These are phyloP conservation scores for Oxystoma pomonae DNA, from an alignment of 2,888 invertebrate genomes.

Conservation along the genomic window DNA sequence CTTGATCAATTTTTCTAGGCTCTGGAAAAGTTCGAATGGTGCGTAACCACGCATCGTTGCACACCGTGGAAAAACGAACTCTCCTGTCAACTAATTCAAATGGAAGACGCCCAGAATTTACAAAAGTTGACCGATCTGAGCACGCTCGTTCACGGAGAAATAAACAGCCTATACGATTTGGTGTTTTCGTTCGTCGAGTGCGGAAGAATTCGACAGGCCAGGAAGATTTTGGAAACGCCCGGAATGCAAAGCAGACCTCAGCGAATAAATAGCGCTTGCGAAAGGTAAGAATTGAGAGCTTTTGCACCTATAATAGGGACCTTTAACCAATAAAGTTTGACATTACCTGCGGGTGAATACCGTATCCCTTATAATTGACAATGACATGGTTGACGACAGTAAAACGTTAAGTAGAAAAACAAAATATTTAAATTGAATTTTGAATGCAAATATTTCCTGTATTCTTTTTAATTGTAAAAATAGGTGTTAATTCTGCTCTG, in stretches of 20 bases:
- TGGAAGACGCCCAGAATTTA: constrained; percentile 73
- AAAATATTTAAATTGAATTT: too few species aligned
- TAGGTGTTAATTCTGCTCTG: too few species aligned
- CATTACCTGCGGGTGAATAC: too few species aligned
- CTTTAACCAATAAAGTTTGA: too few species aligned
- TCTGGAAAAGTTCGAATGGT: constrained; percentile 65
- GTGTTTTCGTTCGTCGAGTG: constrained; percentile 81
- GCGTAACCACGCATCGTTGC: constrained; percentile 58
- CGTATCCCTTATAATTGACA: too few species aligned
- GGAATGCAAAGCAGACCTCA: constrained; percentile 67
- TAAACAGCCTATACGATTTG: constrained; percentile 78
- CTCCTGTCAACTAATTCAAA: constrained; percentile 64
- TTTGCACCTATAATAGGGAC: too few species aligned
- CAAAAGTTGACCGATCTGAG: constrained; percentile 80
- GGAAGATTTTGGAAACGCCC: constrained; percentile 75
- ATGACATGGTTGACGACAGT: too few species aligned
- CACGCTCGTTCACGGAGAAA: constrained; percentile 68
- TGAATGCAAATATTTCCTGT: too few species aligned
- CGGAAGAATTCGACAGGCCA: constrained; percentile 72
- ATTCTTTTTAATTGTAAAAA: too few species aligned
- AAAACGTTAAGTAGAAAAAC: too few species aligned
- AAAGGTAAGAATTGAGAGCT: constrained; percentile 52
- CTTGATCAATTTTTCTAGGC: constrained; percentile 45
- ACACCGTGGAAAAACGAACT: constrained; percentile 77
- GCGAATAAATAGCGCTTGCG: constrained; percentile 64